Evolutionary conservation across 1,140 invertebrate species (phyloP), one percentile per base, ranked within the genome.

Genomic region (Aricia agestis): DNA sequence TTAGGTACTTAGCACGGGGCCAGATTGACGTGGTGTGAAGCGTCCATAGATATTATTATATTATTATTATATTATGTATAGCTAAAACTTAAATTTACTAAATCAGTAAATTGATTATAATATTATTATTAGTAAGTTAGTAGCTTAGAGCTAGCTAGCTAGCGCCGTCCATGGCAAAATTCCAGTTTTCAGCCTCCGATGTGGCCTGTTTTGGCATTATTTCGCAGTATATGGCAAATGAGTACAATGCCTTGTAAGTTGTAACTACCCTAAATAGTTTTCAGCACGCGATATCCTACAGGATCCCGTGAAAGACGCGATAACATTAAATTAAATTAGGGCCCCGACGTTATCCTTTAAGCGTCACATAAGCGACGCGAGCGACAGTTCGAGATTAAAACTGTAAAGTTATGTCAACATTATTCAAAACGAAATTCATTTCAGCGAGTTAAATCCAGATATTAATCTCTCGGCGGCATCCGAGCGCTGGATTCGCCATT

Each of bases 401-500:
- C 78, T 84, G 78, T 78, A 78, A 84, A 87, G 80, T 86, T 84
- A 86, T 81, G 85, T 84, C 81, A 82, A 75, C 84, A 84, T 86
- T 84, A 87, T 84, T 84, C 85, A 82, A 77, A 81, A 86, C 81
- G 84, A 84, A 86, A 90, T 85, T 86, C 86, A 89, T 85, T 82
- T 83, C 87, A 82, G 79, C 82, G 82, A 90, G 83, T 90, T 90
- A 89, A 89, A 88, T 77, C 83, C 84, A 84, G 89, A 91, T 91
- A 91, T 91, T 90, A 91, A 91, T 91, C 89, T 90, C 81, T 79
- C 81, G 78, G 81, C 82, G 85, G 83, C 89, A 87, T 86, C 87
- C 83, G 83, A 88, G 83, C 87, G 84, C 84, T 85, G 89, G 89
- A 91, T 91, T 91, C 89, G 89, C 89, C 89, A 90, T 91, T 91